phyloP scores from a whole-genome alignment of 2,113 vertebrate species.

The Lophura nycthemera region DNA sequence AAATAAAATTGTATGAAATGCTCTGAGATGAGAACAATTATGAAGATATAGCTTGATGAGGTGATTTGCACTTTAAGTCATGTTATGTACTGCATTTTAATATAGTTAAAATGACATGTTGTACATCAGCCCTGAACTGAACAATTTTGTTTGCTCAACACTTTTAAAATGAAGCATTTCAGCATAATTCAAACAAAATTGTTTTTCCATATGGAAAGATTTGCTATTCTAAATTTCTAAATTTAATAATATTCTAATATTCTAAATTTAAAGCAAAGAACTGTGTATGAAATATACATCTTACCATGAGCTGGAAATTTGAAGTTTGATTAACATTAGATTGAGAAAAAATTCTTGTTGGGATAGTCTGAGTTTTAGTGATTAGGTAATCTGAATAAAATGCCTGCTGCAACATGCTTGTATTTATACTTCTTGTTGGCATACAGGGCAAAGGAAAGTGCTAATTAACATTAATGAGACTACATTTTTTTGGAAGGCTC shows the following conservation, averaged over 20 bases:
- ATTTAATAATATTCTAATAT: too few species aligned
- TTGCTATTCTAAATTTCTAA: neutral
- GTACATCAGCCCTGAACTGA: neutral
- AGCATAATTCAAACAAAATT: neutral
- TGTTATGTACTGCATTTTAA: neutral
- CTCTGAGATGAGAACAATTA: neutral
- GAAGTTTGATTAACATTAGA: neutral
- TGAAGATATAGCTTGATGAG: neutral
- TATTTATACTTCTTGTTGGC: neutral
- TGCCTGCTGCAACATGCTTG: neutral
- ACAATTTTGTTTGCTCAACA: neutral
- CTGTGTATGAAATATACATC: neutral
- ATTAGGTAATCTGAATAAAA: neutral
- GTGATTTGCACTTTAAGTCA: neutral
- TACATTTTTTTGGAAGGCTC: neutral
- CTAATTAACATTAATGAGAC: neutral
- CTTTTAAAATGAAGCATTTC: neutral
- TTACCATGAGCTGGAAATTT: neutral
- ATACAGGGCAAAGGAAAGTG: neutral
- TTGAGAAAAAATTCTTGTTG: neutral
- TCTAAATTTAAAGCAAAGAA: neutral
- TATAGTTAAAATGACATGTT: neutral
- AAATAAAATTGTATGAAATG: neutral
- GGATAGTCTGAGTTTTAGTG: neutral
- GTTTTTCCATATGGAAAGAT: neutral